phyloP scores from a whole-genome alignment of 1,140 invertebrate species.

The Phymorhynchus buccinoides region DNA sequence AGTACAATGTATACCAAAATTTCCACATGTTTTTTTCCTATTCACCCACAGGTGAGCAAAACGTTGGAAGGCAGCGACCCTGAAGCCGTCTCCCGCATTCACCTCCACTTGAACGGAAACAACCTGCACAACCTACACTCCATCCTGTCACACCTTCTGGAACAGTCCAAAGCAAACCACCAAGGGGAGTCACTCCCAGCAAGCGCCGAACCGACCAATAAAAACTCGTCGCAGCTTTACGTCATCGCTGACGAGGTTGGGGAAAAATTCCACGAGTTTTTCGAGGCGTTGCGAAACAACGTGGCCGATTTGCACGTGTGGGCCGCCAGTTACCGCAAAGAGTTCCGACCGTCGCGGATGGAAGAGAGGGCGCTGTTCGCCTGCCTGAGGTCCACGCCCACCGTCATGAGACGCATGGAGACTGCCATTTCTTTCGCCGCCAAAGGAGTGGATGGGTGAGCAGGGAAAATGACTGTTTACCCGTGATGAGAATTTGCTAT shows the following conservation, averaged over 20 bases:
- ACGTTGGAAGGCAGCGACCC: background rate
- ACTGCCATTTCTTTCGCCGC: conserved; percentile 31
- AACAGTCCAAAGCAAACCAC: background rate
- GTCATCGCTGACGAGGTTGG: conserved; percentile 21
- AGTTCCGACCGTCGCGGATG: conserved; percentile 9
- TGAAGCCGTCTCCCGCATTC: background rate
- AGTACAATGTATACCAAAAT: no score
- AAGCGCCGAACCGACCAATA: background rate
- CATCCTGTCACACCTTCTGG: conserved; percentile 3
- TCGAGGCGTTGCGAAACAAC: background rate
- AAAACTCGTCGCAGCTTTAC: conserved; percentile 4
- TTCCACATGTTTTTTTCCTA: no score
- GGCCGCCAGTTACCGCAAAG: conserved; percentile 22
- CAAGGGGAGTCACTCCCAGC: background rate
- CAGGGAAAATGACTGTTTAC: no score
- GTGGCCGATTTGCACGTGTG: conserved; percentile 26
- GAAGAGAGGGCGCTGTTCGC: background rate
- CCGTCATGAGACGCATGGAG: conserved; percentile 32
- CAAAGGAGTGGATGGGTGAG: conserved; percentile 3
- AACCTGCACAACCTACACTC: background rate
- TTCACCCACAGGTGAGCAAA: conserved; percentile 2
- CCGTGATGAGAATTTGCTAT: no score
- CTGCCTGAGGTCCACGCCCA: conserved; percentile 22
- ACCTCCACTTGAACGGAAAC: conserved; percentile 30
- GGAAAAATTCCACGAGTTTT: conserved; percentile 7